Evolutionary conservation across 2,797 vertebrate species (phyloP).

Genomic region (Huso huso): DNA sequence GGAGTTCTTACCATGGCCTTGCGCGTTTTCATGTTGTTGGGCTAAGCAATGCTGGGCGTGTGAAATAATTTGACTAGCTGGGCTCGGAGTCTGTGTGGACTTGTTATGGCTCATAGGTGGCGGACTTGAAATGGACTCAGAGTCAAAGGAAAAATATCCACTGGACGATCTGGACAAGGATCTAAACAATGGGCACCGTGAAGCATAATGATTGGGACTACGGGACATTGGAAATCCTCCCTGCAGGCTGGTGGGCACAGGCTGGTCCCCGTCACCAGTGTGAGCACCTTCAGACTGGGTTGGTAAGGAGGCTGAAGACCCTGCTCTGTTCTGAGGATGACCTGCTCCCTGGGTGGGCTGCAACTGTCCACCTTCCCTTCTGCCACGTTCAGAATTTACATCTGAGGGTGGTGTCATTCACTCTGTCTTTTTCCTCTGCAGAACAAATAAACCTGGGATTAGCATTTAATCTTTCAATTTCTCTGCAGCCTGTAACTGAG

Average conservation of each 20-base stretch:
- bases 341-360: slow-evolving; percentile 40
- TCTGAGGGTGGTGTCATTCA: slow-evolving; percentile 65
- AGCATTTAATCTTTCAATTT: slow-evolving; percentile 1
- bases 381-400: slow-evolving; percentile 49
- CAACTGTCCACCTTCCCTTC: slow-evolving; percentile 53
- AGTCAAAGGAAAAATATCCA: slow-evolving; percentile 86
- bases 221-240: slow-evolving; percentile 49
- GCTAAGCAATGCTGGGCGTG: slow-evolving; percentile 56
- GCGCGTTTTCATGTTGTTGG: slow-evolving; percentile 29
- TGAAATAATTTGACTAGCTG: slow-evolving; percentile 60
- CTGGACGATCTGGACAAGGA: slow-evolving; percentile 75
- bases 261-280: slow-evolving; percentile 39
- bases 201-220: slow-evolving; percentile 65
- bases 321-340: slow-evolving; percentile 38
- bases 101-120: slow-evolving; percentile 72
- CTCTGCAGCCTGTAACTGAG: not conserved
- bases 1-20: slow-evolving; percentile 37
- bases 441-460: slow-evolving; percentile 52
- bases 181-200: slow-evolving; percentile 67
- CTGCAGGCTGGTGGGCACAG: slow-evolving; percentile 45
- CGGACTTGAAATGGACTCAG: slow-evolving; percentile 68
- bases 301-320: slow-evolving; percentile 46
- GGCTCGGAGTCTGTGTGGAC: slow-evolving; percentile 82
- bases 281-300: slow-evolving; percentile 35
- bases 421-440: slow-evolving; percentile 61